Percentiles rank a stretch among this genome's conserved stretches.
phyloP scores from a whole-genome alignment of 2,113 vertebrate species.

The Morone chrysops region DNA sequence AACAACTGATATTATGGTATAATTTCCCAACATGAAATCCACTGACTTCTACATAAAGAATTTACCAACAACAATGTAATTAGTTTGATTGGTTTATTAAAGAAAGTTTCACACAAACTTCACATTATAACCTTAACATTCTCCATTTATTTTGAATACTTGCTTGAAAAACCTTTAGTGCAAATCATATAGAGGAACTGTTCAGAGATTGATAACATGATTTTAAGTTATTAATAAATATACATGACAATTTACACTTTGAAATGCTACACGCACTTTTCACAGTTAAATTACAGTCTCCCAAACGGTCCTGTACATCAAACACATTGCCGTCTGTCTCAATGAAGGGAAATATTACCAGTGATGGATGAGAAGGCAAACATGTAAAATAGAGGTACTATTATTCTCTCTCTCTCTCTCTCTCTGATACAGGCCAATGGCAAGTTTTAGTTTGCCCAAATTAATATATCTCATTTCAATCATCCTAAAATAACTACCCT shows the following conservation, averaged over 20 bases:
- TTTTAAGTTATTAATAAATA: slow-evolving; percentile 99
- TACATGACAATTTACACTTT: slow-evolving; percentile 86
- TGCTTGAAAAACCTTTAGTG: slow-evolving; percentile 82
- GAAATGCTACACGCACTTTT: slow-evolving; percentile 93
- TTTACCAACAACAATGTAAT: not conserved
- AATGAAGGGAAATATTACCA: slow-evolving; percentile 38
- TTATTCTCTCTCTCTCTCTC: not conserved
- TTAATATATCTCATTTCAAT: slow-evolving; percentile 23
- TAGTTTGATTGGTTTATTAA: not conserved
- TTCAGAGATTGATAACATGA: slow-evolving; percentile 83
- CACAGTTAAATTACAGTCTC: slow-evolving; percentile 81
- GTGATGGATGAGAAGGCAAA: slow-evolving; percentile 49
- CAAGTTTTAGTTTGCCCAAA: slow-evolving; percentile 51
- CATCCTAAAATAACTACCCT: slow-evolving; percentile 70
- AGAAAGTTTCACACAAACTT: slow-evolving; percentile 33
- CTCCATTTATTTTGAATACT: slow-evolving; percentile 86
- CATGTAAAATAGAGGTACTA: slow-evolving; percentile 15
- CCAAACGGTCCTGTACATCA: slow-evolving; percentile 62
- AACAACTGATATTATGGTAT: not conserved
- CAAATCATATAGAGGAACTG: slow-evolving; percentile 89
- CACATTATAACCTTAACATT: slow-evolving; percentile 69
- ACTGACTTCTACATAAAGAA: not conserved
- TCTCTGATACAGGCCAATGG: slow-evolving; percentile 30
- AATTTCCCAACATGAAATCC: not conserved
- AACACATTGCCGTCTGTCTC: slow-evolving; percentile 44